Evolutionary conservation across 2,113 vertebrate species (phyloP), one percentile per base, ranked within the genome.

Genomic region (Malaclemys terrapin): DNA sequence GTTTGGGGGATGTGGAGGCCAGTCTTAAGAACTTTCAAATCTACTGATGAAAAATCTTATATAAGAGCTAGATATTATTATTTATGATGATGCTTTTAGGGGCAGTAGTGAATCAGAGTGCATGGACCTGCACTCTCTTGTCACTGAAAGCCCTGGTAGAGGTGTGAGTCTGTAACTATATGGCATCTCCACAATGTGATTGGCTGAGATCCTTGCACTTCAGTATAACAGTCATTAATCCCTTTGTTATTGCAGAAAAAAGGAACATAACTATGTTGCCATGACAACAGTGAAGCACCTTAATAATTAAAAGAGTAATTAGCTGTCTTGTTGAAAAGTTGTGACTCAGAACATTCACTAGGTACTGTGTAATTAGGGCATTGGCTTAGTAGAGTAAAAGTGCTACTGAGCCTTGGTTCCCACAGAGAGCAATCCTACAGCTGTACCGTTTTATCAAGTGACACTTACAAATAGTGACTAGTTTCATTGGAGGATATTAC

Each of bases 281-380:
- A 98, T 98, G 98, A 98, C 95, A 98, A 98, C 98, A 88, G 75
- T 96, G 97, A 98, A 98, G 92, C 95, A 98, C 95, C 98, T 98
- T 97, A 98, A 98, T 99, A 98, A 99, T 99, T 99, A 99, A 98
- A 98, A 98, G 98, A 98, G 98, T 98, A 98, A 97, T 98, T 98
- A 97, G 85, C 95, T 97, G 96, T 97, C 96, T 98, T 97, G 97
- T 98, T 98, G 97, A 98, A 98, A 93, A 91, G 87, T 96, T 96
- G 91, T 97, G 97, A 98, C 97, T 97, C 97, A 94, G 97, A 97
- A 86, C 95, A 97, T 98, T 98, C 96, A 97, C 96, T 97, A 92
- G 93, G 95, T 96, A 69, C 98, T 91, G 82, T 98, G 95, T 98
- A 99, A 99, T 99, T 99, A 99, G 96, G 96, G 93, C 88, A 97